A percentile compares a stretch with the other conserved stretches of the same genome.
phyloP scores from a whole-genome alignment of 2,797 vertebrate genomes.

The Sus cebifrons region DNA sequence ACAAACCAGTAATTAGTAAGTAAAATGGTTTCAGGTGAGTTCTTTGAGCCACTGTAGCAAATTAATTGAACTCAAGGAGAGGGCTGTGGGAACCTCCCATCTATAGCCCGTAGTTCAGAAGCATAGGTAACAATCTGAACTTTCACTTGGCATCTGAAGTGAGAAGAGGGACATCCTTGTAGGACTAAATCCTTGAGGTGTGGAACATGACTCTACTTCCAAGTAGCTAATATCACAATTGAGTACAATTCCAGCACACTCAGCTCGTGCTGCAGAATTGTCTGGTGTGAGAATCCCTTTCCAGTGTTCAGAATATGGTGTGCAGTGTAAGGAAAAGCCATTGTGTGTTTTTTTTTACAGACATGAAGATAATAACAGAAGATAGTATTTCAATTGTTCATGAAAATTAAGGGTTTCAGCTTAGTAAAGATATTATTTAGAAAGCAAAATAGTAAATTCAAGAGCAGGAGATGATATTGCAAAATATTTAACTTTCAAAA shows the following conservation, averaged over 20 bases:
- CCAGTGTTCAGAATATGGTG: background rate
- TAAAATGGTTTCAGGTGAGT: background rate
- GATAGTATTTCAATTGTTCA: background rate
- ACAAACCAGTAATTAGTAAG: background rate
- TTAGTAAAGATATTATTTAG: background rate
- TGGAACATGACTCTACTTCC: background rate
- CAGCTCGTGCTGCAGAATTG: background rate
- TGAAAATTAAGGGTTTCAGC: conserved; percentile 2
- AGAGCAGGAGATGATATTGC: background rate
- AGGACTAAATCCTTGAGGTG: background rate
- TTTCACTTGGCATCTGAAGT: background rate
- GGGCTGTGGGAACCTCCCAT: background rate
- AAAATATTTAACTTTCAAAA: background rate
- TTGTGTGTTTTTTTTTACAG: background rate
- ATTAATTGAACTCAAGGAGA: background rate
- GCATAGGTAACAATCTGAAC: background rate
- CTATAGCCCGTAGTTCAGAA: background rate
- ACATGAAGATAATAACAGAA: background rate
- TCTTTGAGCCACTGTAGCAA: background rate
- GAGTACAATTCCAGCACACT: background rate
- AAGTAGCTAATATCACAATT: background rate
- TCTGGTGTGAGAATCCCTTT: background rate
- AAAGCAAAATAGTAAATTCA: background rate
- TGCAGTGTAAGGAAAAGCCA: background rate
- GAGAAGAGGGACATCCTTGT: background rate